phyloP scores from a whole-genome alignment of 2,797 vertebrate genomes.

The Helostoma temminkii region DNA sequence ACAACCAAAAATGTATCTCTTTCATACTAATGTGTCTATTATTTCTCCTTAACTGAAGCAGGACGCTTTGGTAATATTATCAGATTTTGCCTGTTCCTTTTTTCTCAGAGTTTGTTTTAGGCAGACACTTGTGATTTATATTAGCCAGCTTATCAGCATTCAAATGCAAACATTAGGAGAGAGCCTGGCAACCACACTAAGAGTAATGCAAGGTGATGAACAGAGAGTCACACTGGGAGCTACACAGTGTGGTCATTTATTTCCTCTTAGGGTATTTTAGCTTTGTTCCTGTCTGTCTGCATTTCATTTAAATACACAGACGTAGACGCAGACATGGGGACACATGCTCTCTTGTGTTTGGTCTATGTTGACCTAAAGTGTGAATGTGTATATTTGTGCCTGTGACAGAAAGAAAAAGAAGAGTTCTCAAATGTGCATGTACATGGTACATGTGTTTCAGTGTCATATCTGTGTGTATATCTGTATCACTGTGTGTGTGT shows the following conservation, averaged over 20 bases:
- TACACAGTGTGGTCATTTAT: constrained; percentile 44
- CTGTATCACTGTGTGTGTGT: constrained; percentile 9
- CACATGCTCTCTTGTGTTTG: constrained; percentile 7
- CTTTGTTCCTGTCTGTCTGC: constrained; percentile 33
- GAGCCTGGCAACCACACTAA: neutral
- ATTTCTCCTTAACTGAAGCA: neutral
- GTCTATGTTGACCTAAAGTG: constrained; percentile 9
- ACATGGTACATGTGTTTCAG: neutral
- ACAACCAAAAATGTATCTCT: neutral
- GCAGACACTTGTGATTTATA: constrained; percentile 22
- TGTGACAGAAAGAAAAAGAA: constrained; percentile 11
- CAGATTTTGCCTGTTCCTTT: neutral
- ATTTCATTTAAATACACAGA: constrained; percentile 28
- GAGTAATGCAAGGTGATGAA: constrained; percentile 25
- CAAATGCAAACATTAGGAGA: constrained; percentile 13
- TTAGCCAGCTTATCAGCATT: constrained; percentile 24
- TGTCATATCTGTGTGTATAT: neutral
- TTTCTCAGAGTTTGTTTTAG: neutral
- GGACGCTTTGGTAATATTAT: neutral
- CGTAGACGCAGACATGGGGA: neutral
- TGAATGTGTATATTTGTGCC: neutral
- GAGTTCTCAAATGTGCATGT: neutral
- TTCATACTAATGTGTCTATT: too few relatives aligned
- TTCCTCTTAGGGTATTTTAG: constrained; percentile 36
- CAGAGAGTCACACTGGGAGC: constrained; percentile 26